phyloP scores from a whole-genome alignment of 2,888 invertebrate species.

The Mythimna ferrago region DNA sequence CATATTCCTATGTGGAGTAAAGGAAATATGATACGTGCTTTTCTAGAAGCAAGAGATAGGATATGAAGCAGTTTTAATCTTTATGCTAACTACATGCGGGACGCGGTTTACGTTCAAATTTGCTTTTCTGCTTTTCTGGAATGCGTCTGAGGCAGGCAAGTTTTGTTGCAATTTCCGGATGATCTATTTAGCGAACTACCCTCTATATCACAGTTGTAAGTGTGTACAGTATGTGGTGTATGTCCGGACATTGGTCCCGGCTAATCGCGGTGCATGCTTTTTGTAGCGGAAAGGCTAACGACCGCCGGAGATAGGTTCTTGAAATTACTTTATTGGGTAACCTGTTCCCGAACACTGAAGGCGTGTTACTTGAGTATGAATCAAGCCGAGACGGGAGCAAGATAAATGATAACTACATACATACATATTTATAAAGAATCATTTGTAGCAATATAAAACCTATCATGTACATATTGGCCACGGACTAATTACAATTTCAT shows the following conservation, averaged over 20 bases:
- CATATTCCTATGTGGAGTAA: slow-evolving; percentile 51
- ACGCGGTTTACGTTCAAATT: slow-evolving; percentile 28
- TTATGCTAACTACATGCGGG: slow-evolving; percentile 11
- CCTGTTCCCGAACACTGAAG: slow-evolving; percentile 84
- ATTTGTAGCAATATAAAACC: slow-evolving; percentile 61
- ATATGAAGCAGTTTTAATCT: slow-evolving; percentile 24
- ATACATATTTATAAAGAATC: slow-evolving; percentile 67
- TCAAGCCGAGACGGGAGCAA: slow-evolving; percentile 77
- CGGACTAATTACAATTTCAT: slow-evolving; percentile 72
- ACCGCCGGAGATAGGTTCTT: slow-evolving; percentile 84
- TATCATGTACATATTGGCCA: slow-evolving; percentile 56
- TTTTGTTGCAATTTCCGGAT: slow-evolving; percentile 32
- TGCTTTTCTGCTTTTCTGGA: slow-evolving; percentile 5
- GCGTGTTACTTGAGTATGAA: slow-evolving; percentile 82
- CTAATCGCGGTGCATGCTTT: slow-evolving; percentile 82
- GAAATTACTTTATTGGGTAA: slow-evolving; percentile 89
- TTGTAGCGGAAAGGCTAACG: slow-evolving; percentile 84
- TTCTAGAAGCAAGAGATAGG: slow-evolving; percentile 20
- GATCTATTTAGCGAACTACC: slow-evolving; percentile 36
- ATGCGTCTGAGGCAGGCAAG: slow-evolving; percentile 9
- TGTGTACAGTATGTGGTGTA: slow-evolving; percentile 46
- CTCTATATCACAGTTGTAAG: slow-evolving; percentile 36
- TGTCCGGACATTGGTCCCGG: slow-evolving; percentile 75
- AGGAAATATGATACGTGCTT: slow-evolving; percentile 45
- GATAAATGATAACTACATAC: slow-evolving; percentile 70